These are phyloP conservation scores for Gobio occitaniae DNA, from an alignment of 2,797 vertebrate species.

Conservation along the genomic window DNA sequence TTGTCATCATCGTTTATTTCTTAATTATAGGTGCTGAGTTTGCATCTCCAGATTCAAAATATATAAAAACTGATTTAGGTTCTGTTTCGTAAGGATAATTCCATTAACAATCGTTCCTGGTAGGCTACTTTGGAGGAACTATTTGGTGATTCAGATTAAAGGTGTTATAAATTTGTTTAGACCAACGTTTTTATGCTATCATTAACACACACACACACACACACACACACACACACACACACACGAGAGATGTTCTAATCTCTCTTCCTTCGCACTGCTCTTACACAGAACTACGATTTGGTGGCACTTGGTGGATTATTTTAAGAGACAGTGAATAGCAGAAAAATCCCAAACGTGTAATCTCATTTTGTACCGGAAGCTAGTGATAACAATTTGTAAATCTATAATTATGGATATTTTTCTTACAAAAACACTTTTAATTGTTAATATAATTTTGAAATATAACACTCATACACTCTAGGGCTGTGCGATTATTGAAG, in stretches of 20 bases:
- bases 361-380: not conserved
- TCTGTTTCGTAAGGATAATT: not conserved
- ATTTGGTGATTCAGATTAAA: not conserved
- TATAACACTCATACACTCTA: too few relatives aligned
- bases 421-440: too few relatives aligned
- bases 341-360: not conserved
- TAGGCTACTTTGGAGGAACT: not conserved
- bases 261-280: not conserved
- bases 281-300: not conserved
- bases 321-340: not conserved
- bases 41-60: not conserved
- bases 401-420: too few relatives aligned
- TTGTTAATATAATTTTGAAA: too few relatives aligned
- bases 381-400: too few relatives aligned
- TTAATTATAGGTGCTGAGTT: not conserved
- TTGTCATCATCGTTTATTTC: not conserved
- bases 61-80: not conserved
- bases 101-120: not conserved
- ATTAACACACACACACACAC: too few relatives aligned
- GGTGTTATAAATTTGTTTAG: not conserved
- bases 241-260: not conserved
- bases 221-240: too few relatives aligned
- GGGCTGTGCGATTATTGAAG: too few relatives aligned
- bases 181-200: not conserved
- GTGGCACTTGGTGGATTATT: not conserved